Evolutionary conservation across 2,888 invertebrate genomes (phyloP), one percentile per base, ranked within the genome.

Genomic region (Cephus spinipes): DNA sequence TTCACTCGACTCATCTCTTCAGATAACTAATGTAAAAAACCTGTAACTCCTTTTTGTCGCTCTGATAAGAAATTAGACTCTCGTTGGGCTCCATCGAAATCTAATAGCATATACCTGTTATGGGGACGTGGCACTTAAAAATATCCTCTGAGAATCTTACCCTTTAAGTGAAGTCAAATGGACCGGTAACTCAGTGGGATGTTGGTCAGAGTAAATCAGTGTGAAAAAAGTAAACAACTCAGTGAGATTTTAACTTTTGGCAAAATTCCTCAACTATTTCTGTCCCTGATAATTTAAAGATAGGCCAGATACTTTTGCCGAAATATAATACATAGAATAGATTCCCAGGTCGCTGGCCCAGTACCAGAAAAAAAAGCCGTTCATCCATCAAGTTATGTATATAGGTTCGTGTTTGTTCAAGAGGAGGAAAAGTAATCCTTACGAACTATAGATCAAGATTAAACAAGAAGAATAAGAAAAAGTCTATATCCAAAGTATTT

Each of bases 11-110:
- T 71, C 12, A 31, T 71, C 9, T 71, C 32, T 31, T 71, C 71
- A 71, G 71, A 71, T 71, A 71, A 71, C 71, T 71, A 71, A 71
- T 71, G 71, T 71, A 71, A 71, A 71, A 71, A 33, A 3, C 71
- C 32, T 71, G 71, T 71, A 71, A 31, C 71, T 71, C 4, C 31
- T 71, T 12, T 9, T 31, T 12, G 15, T 1, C 71, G 11, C 31
- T 31, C 71, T 33, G 71, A 9, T 55, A 55, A 55, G 23, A 55
- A 55, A 55, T 55, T 55, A 55, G 55, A 55, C 23, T 55, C 23
- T 23, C 23, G 6, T 23, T 55, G 6, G 55, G 9, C 9, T 23
- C 9, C 55, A 55, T 55, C 55, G 23, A 55, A 23, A 9, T 55
- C 55, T 23, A 15, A 55, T 55, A 55, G 23, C 55, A 55, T 55